Conservation (phyloP, 2,113 vertebrate genomes). For the Myxocyprinus asiaticus region DNA sequence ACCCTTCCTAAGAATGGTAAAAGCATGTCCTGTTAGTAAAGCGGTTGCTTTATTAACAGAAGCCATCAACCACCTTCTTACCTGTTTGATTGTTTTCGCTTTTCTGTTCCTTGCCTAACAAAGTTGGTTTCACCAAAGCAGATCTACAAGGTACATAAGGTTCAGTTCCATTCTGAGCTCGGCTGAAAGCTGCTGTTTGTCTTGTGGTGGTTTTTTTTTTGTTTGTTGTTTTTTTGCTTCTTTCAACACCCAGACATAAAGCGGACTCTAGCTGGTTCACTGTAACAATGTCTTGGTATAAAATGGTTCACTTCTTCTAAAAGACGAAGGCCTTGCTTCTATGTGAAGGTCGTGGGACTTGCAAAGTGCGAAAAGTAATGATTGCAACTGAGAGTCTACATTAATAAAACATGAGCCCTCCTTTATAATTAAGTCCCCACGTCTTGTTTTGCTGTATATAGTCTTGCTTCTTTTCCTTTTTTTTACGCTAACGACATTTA, state of each 20-base stretch:
- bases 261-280: slow-evolving; percentile 44
- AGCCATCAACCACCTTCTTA: slow-evolving; percentile 77
- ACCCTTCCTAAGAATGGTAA: slow-evolving; percentile 58
- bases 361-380: slow-evolving; percentile 29
- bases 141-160: slow-evolving; percentile 87
- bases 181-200: slow-evolving; percentile 73
- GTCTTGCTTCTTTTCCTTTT: slow-evolving; percentile 15
- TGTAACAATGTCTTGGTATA: slow-evolving; percentile 70
- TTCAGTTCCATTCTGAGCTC: slow-evolving; percentile 73
- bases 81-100: slow-evolving; percentile 75
- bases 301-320: slow-evolving; percentile 63
- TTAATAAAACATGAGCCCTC: slow-evolving; percentile 56
- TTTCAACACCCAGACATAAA: slow-evolving; percentile 48
- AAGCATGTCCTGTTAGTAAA: slow-evolving; percentile 63
- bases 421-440: slow-evolving; percentile 46
- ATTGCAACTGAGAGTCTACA: slow-evolving; percentile 33
- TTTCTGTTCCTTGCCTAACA: slow-evolving; percentile 81
- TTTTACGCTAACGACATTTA: slow-evolving; percentile 44
- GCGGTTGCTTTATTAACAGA: slow-evolving; percentile 61
- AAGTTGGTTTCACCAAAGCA: slow-evolving; percentile 91
- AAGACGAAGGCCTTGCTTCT: not conserved
- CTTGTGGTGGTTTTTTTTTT: slow-evolving; percentile 58
- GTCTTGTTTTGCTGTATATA: slow-evolving; percentile 45
- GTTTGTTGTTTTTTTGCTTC: slow-evolving; percentile 55
- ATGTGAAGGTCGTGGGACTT: slow-evolving; percentile 3